A percentile compares a stretch with the other conserved stretches of the same genome.
phyloP scores from a whole-genome alignment of 1,140 invertebrate genomes.

The Coenobita brevimanus region DNA sequence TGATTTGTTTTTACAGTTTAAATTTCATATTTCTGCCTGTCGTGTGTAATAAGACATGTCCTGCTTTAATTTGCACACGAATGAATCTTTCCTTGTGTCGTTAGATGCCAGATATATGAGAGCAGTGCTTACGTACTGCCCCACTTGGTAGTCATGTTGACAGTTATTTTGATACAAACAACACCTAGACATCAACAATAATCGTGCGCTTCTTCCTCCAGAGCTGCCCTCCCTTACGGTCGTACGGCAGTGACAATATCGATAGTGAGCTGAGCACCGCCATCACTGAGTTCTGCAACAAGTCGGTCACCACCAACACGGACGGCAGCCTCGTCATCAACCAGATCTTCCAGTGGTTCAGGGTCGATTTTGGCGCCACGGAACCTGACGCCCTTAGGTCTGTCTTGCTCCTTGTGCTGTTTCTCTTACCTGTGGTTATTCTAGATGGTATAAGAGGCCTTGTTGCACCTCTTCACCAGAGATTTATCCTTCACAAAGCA shows the following conservation, averaged over 20 bases:
- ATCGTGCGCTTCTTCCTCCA: neutral
- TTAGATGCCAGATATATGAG: too few relatives aligned
- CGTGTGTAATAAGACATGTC: too few relatives aligned
- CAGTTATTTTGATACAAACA: too few relatives aligned
- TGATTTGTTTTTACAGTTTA: too few relatives aligned
- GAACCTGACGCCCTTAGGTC: slow-evolving; percentile 20
- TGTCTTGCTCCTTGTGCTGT: neutral
- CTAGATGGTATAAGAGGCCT: neutral
- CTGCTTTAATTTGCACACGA: too few relatives aligned
- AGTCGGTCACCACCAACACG: neutral
- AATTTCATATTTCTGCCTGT: too few relatives aligned
- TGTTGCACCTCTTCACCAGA: neutral
- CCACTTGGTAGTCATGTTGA: too few relatives aligned
- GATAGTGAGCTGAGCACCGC: slow-evolving; percentile 10
- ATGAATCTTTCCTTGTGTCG: too few relatives aligned
- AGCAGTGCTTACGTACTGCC: too few relatives aligned
- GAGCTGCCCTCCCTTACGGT: slow-evolving; percentile 32
- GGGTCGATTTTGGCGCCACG: slow-evolving; percentile 33
- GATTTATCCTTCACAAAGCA: too few relatives aligned
- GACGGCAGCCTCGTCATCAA: slow-evolving; percentile 31
- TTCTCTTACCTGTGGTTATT: neutral
- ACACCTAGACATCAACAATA: too few relatives aligned
- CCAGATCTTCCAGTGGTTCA: slow-evolving; percentile 57
- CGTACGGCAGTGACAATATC: neutral
- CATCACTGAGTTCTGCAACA: neutral